Evolutionary conservation across 2,797 vertebrate genomes (phyloP).

Genomic region (Heterohyrax brucei): DNA sequence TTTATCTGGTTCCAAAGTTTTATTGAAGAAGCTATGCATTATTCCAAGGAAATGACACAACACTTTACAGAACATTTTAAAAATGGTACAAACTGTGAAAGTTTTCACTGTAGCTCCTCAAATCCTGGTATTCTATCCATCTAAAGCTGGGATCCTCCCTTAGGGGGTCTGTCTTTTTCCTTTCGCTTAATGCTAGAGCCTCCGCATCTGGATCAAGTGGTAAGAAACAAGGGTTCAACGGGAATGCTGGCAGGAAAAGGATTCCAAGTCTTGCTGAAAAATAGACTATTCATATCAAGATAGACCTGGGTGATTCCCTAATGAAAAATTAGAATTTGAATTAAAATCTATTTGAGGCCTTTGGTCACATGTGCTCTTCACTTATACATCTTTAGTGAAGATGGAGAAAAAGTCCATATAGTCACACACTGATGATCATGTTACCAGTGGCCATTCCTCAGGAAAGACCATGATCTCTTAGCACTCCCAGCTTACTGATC

Average conservation of each 20-base stretch:
- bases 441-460: background rate
- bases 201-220: conserved; percentile 84
- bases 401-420: background rate
- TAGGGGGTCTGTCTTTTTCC: conserved; percentile 89
- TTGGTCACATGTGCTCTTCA: conserved; percentile 5
- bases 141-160: conserved; percentile 79
- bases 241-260: background rate
- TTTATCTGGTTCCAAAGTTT: conserved; percentile 38
- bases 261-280: background rate
- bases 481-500: background rate
- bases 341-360: conserved; percentile 35
- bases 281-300: background rate
- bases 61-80: background rate
- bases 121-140: conserved; percentile 86
- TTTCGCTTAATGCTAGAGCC: conserved; percentile 85
- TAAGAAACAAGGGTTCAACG: conserved; percentile 47
- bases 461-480: background rate
- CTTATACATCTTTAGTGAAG: background rate
- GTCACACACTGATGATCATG: background rate
- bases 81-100: conserved; percentile 63
- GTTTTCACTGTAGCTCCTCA: conserved; percentile 90
- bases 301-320: background rate
- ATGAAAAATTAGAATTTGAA: background rate
- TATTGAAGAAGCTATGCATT: background rate
- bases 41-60: conserved; percentile 23